A percentile compares a stretch with the other conserved stretches of the same genome.
phyloP scores from a whole-genome alignment of 2,797 vertebrate genomes.

The Ambastaia sidthimunki region DNA sequence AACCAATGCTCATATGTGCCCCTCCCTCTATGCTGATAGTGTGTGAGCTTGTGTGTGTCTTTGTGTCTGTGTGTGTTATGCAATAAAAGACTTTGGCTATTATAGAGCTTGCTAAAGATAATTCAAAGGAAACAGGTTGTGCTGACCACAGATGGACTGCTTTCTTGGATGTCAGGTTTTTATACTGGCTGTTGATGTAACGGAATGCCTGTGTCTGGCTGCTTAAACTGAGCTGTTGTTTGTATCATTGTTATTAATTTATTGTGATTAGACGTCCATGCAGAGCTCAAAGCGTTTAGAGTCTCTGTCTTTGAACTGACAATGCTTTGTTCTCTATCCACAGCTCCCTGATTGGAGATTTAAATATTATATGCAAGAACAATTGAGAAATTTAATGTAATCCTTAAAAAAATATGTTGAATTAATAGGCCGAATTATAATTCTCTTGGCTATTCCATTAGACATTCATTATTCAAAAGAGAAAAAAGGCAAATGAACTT shows the following conservation, averaged over 20 bases:
- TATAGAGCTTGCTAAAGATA: conserved; percentile 57
- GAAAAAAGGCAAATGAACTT: conserved; percentile 60
- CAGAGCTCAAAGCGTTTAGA: conserved; percentile 42
- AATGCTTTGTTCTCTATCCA: conserved; percentile 56
- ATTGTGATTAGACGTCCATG: conserved; percentile 36
- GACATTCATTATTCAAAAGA: conserved; percentile 64
- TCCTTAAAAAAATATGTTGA: conserved; percentile 62
- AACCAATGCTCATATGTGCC: conserved; percentile 68
- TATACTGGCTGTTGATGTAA: conserved; percentile 35
- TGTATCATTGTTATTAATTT: conserved; percentile 53
- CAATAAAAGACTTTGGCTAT: conserved; percentile 75
- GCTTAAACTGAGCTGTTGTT: conserved; percentile 49
- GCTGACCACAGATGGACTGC: conserved; percentile 50
- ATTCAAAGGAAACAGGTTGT: conserved; percentile 59
- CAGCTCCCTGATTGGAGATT: conserved; percentile 58
- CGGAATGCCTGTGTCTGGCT: conserved; percentile 62
- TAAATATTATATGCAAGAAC: conserved; percentile 62
- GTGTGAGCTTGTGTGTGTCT: not conserved
- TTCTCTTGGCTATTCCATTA: conserved; percentile 60
- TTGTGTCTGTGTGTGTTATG: conserved; percentile 59
- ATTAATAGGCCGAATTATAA: conserved; percentile 61
- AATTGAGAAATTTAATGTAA: conserved; percentile 62
- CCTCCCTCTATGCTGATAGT: conserved; percentile 62
- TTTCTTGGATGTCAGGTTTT: conserved; percentile 10
- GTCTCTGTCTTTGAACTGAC: conserved; percentile 56